These are phyloP conservation scores for Agapornis canus DNA, from an alignment of 2,797 vertebrate genomes.

Conservation along the genomic window DNA sequence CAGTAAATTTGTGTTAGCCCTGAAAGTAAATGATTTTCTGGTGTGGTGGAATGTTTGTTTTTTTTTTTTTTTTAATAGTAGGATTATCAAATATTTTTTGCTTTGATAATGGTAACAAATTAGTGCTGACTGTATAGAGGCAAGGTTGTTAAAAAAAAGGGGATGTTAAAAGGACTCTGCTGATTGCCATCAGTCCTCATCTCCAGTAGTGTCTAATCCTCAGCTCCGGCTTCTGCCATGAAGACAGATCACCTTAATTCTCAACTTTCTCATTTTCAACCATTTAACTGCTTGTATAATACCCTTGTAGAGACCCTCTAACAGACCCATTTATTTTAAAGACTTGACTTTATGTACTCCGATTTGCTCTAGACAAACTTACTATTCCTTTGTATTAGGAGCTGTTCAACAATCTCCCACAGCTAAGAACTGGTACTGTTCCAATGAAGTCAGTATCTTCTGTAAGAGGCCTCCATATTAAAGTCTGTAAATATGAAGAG, in stretches of 20 bases:
- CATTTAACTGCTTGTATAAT: fast-evolving
- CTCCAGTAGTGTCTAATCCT: not conserved
- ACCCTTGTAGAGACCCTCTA: not conserved
- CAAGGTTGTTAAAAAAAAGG: not conserved
- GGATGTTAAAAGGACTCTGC: not conserved
- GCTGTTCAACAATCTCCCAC: not conserved
- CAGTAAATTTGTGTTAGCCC: not conserved
- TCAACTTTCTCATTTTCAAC: not conserved
- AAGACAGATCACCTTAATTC: not conserved
- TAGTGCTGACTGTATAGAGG: not conserved
- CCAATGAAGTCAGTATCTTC: not conserved
- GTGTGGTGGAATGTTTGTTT: conserved; percentile 22
- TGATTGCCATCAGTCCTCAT: not conserved
- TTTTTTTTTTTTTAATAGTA: not conserved
- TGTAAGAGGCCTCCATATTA: fast-evolving
- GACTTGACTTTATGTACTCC: not conserved
- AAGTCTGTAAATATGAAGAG: not conserved
- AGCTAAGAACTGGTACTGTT: not conserved
- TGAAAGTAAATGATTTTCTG: conserved; percentile 17
- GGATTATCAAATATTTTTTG: conserved; percentile 24
- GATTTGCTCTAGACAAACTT: not conserved
- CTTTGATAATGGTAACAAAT: conserved; percentile 36
- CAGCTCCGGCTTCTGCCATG: fast-evolving
- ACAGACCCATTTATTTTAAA: not conserved
- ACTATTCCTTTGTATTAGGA: not conserved